Percentiles rank a stretch among this genome's conserved stretches.
Evolutionary conservation across 2,797 vertebrate genomes (phyloP).

Genomic region (Schizothorax lantsangensis): DNA sequence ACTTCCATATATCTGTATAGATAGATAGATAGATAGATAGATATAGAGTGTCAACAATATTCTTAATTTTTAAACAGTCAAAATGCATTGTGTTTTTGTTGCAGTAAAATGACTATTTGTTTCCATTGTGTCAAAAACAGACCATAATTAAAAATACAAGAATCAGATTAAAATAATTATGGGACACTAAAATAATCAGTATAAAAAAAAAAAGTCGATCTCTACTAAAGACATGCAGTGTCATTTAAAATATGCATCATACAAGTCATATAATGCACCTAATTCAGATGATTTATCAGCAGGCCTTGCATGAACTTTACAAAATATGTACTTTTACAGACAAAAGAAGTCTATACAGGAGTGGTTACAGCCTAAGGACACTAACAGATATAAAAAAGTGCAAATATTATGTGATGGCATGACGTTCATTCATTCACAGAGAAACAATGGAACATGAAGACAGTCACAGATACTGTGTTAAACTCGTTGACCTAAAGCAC

Average conservation of each 20-base stretch:
- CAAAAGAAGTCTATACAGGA: neutral
- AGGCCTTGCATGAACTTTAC: constrained; percentile 9
- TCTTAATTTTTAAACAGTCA: neutral
- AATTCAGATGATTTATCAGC: neutral
- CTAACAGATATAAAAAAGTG: neutral
- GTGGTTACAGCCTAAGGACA: neutral
- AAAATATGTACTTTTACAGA: neutral
- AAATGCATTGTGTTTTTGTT: neutral
- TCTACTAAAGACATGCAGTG: neutral
- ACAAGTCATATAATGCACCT: neutral
- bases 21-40: no score
- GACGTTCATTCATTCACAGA: neutral
- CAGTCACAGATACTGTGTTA: neutral
- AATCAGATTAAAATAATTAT: neutral
- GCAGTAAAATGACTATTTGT: neutral
- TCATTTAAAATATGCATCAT: neutral
- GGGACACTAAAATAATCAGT: neutral
- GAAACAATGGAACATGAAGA: constrained; percentile 19
- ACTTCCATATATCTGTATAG: neutral
- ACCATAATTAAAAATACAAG: neutral
- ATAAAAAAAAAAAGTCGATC: neutral
- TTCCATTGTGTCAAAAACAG: neutral
- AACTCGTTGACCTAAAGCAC: constrained; percentile 24
- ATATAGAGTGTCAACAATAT: neutral
- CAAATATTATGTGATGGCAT: neutral